Evolutionary conservation across 37 sponge, comb jelly and placozoan species (phyloP), one percentile per base, ranked within the genome.

Genomic region (Petrosia ficiformis): DNA sequence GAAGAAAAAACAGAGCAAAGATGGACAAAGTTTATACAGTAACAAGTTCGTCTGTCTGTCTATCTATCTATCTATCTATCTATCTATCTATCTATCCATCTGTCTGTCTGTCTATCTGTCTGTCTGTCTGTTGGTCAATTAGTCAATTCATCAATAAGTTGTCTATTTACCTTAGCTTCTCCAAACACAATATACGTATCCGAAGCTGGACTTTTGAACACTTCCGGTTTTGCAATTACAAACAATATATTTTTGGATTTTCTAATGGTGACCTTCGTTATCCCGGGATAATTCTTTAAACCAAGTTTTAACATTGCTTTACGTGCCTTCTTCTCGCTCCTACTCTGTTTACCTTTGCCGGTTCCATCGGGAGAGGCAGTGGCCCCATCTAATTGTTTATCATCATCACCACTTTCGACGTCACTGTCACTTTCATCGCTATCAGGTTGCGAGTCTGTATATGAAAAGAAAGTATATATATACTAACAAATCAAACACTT

Each of bases 161-260:
- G n/a, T n/a, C n/a, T n/a, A 24, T n/a, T 61, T 40, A 97, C 95
- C 83, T 94, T 98, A 19, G 95, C 93, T 33, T 98, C 99, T 8
- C 99, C 99, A 82, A 97, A 97, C 67, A 97, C 98, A 25, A 97
- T 89, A 77, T 94, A 94, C 14, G 93, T 97, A 30, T 94, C 98
- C 4, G 98, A 94, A 0, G 89, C 94, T 0, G 91, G 92, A 44
- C 92, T 94, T 76, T 94, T 97, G 95, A 86, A 97, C 43, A 97
- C 98, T 42, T 97, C 98, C 21, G 98, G 98, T 38, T 89, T 91
- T 42, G 77, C 73, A 26, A 97, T 97, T 4, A 94, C 95, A 86
- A 97, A 97, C 25, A 97, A 84, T 48, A 97, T 94, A 89, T 94
- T 94, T 85, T 98, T 98, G 0, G 91, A 68, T 73, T 94, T 98